These are phyloP conservation scores for Tricholaema leucomelas DNA, from an alignment of 2,113 vertebrate species.

Conservation along the genomic window DNA sequence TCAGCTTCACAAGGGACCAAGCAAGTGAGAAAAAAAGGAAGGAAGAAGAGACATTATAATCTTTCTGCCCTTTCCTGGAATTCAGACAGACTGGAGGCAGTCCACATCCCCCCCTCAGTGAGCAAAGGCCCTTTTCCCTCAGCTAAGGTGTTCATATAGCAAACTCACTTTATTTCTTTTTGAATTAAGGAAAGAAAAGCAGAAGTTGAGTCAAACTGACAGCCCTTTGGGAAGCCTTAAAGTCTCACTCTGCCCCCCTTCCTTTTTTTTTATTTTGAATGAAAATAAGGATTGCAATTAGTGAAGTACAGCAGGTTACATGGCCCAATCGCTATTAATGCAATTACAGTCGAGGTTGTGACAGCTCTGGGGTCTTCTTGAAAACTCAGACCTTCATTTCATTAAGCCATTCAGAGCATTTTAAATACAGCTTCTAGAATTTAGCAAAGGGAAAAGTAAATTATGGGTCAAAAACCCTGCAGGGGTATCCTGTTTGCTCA, in stretches of 20 bases:
- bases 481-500: background rate
- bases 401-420: background rate
- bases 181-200: slow-evolving; percentile 31
- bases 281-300: slow-evolving; percentile 61
- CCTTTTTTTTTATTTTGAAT: background rate
- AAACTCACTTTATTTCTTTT: background rate
- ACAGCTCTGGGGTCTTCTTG: slow-evolving; percentile 6
- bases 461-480: background rate
- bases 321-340: slow-evolving; percentile 47
- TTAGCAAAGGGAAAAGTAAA: background rate
- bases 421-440: background rate
- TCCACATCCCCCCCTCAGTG: background rate
- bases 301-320: background rate
- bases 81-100: background rate
- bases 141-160: slow-evolving; percentile 7
- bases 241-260: background rate
- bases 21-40: background rate
- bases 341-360: slow-evolving; percentile 59
- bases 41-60: background rate
- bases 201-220: slow-evolving; percentile 54
- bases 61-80: background rate
- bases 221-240: slow-evolving; percentile 64
- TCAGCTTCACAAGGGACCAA: background rate
- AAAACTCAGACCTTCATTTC: background rate
- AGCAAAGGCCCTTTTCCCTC: rapidly evolving